Evolutionary conservation across 92 coral and sea anemone species (phyloP).

Genomic region (Montipora capitata): DNA sequence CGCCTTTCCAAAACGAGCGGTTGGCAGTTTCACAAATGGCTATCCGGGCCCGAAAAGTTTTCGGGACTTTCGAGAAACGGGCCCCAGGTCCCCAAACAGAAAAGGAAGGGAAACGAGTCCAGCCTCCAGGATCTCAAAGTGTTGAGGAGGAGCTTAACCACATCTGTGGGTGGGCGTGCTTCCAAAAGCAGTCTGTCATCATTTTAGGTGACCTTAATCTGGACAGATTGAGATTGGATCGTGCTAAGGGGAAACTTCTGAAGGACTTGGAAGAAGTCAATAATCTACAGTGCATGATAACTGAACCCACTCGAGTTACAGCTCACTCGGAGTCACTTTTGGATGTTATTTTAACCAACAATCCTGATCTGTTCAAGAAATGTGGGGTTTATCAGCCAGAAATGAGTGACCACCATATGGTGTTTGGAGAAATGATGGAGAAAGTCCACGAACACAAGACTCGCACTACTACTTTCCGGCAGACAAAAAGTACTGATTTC

Average conservation of each 20-base stretch:
- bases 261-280: not conserved
- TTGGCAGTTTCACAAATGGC: too few species aligned
- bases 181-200: not conserved
- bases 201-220: not conserved
- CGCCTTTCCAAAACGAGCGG: too few species aligned
- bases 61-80: too few species aligned
- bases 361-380: constrained; percentile 6
- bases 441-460: constrained; percentile 73
- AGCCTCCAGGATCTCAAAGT: not conserved
- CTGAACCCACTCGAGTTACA: not conserved
- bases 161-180: constrained; percentile 32
- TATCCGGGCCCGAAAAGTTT: too few species aligned
- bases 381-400: constrained; percentile 72
- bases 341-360: too few species aligned
- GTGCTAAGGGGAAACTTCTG: not conserved
- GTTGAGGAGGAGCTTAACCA: constrained; percentile 47
- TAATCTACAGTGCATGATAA: not conserved
- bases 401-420: constrained; percentile 76
- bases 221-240: not conserved
- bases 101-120: constrained; percentile 22
- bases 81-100: constrained; percentile 41
- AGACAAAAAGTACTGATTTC: constrained; percentile 71
- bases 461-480: constrained; percentile 58
- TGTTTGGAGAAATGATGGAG: constrained; percentile 73
- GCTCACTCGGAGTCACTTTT: too few species aligned